These are phyloP conservation scores for Ptiloglossa arizonensis DNA, from an alignment of 1,140 invertebrate species.

Conservation along the genomic window DNA sequence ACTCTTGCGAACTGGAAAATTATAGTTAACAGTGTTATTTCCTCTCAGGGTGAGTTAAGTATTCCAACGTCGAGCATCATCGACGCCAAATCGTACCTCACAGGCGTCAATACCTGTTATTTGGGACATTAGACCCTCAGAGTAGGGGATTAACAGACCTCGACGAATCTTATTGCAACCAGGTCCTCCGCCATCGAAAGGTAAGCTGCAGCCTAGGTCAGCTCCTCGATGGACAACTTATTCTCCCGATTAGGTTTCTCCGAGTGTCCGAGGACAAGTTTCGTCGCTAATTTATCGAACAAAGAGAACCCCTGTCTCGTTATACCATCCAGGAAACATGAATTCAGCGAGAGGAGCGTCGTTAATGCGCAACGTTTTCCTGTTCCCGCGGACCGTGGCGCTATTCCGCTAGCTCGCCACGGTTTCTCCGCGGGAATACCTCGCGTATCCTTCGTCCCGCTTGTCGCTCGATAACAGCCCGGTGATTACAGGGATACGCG, in stretches of 20 bases:
- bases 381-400: not conserved
- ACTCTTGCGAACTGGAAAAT: too few species aligned
- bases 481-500: slow-evolving; percentile 41
- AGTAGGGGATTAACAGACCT: too few species aligned
- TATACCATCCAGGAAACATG: slow-evolving; percentile 11
- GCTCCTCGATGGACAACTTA: not conserved
- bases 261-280: not conserved
- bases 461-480: slow-evolving; percentile 47
- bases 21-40: too few species aligned
- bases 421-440: slow-evolving; percentile 13
- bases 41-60: too few species aligned
- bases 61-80: too few species aligned
- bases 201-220: not conserved
- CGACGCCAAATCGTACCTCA: too few species aligned
- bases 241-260: not conserved
- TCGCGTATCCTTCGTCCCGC: not conserved
- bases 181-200: too few species aligned
- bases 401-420: not conserved
- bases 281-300: not conserved
- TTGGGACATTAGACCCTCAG: too few species aligned
- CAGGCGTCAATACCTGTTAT: too few species aligned
- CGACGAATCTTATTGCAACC: too few species aligned
- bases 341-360: not conserved
- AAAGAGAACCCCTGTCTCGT: not conserved
- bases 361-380: not conserved